phyloP scores from a whole-genome alignment of 2,797 vertebrate genomes.

The Sebastiscus albofasciatus region DNA sequence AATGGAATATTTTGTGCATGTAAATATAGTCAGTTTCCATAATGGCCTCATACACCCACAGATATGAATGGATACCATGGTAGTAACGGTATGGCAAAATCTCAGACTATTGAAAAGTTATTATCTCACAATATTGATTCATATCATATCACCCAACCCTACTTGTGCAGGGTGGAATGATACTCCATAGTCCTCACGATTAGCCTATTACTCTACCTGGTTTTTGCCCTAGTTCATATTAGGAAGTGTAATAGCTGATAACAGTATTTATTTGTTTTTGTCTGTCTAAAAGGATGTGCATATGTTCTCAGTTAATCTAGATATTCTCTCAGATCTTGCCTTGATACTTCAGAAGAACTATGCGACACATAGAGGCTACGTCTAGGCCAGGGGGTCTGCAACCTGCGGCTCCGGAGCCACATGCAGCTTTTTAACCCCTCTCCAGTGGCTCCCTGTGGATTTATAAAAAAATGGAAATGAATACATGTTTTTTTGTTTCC shows the following conservation, averaged over 20 bases:
- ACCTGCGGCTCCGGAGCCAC: no score
- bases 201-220: not conserved
- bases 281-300: not conserved
- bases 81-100: not conserved
- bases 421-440: no score
- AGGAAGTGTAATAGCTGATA: not conserved
- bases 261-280: not conserved
- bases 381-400: no score
- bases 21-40: not conserved
- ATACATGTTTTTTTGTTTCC: no score
- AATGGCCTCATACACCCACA: not conserved
- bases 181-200: rapidly evolving
- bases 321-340: not conserved
- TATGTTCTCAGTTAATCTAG: not conserved
- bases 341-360: not conserved
- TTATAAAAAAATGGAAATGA: no score
- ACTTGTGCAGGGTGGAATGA: not conserved
- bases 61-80: not conserved
- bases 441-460: no score
- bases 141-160: not conserved
- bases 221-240: not conserved
- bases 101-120: not conserved
- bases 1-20: no score
- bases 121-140: not conserved
- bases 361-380: not conserved